phyloP scores from a whole-genome alignment of 1,140 invertebrate species.

The Pseudomyrmex flavicornis region DNA sequence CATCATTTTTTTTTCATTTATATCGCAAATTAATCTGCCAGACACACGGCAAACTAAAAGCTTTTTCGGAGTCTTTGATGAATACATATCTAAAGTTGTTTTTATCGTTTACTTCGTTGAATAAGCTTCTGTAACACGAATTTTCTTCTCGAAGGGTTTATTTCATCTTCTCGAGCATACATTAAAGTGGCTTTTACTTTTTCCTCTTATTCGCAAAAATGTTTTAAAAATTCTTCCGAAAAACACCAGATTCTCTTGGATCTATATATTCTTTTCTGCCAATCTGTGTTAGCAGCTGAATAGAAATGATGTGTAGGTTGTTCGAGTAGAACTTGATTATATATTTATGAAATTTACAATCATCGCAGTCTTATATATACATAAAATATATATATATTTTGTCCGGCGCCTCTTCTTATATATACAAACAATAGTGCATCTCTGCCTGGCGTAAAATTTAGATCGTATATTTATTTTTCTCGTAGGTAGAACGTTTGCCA shows the following conservation, averaged over 20 bases:
- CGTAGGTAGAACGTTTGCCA: constrained; percentile 73
- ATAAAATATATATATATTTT: constrained; percentile 12
- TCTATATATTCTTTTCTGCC: constrained; percentile 79
- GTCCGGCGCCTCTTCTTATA: constrained; percentile 64
- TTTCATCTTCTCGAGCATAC: background rate
- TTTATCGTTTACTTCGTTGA: background rate
- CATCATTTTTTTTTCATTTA: background rate
- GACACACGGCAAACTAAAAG: no score
- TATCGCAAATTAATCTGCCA: background rate
- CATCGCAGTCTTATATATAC: constrained; percentile 48
- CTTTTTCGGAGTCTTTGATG: background rate
- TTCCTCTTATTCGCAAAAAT: background rate
- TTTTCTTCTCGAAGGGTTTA: background rate
- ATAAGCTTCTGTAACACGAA: background rate
- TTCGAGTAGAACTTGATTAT: constrained; percentile 79
- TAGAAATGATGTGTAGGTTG: constrained; percentile 81
- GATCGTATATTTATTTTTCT: constrained; percentile 66
- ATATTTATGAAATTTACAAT: constrained; percentile 73
- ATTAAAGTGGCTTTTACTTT: background rate
- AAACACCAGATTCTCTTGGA: constrained; percentile 79
- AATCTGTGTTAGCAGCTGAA: constrained; percentile 81
- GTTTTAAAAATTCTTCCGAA: constrained; percentile 12
- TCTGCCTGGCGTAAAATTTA: constrained; percentile 78
- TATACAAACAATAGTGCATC: constrained; percentile 80
- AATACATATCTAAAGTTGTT: background rate